These are phyloP conservation scores for Protobothrops mucrosquamatus DNA, from an alignment of 2,113 vertebrate species.

Conservation along the genomic window DNA sequence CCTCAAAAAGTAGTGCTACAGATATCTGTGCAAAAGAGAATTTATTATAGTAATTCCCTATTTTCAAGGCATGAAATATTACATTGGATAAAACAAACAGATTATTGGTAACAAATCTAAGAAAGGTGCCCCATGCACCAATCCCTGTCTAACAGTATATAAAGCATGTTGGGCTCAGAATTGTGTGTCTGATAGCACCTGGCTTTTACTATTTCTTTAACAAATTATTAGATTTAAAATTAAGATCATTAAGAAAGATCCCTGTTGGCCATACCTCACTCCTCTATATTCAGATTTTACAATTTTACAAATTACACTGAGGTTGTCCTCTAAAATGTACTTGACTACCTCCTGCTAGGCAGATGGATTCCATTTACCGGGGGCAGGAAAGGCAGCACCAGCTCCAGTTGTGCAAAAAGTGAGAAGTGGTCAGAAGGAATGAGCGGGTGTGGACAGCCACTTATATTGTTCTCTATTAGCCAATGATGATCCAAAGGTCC, in stretches of 20 bases:
- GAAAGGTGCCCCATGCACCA: constrained; percentile 71
- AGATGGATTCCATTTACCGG: constrained; percentile 94
- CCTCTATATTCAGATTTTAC: constrained; percentile 84
- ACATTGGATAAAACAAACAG: constrained; percentile 67
- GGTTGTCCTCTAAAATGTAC: constrained; percentile 76
- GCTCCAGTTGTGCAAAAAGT: constrained; percentile 97
- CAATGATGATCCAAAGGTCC: constrained; percentile 96
- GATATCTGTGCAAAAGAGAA: constrained; percentile 81
- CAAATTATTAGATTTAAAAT: constrained; percentile 81
- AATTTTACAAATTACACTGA: constrained; percentile 75
- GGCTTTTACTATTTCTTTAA: constrained; percentile 82
- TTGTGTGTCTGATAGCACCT: constrained; percentile 81
- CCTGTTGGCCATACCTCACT: constrained; percentile 92
- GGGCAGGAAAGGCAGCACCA: constrained; percentile 90
- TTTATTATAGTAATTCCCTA: constrained; percentile 75
- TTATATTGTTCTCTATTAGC: constrained; percentile 97
- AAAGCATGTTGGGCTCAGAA: constrained; percentile 81
- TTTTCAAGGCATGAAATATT: constrained; percentile 80
- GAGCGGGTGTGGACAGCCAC: constrained; percentile 94
- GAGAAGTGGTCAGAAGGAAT: constrained; percentile 99
- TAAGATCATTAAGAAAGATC: constrained; percentile 83
- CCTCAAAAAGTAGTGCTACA: constrained; percentile 91
- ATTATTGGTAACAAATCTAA: constrained; percentile 71
- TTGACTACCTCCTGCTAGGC: constrained; percentile 95
- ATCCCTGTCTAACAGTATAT: constrained; percentile 72